Percentiles rank a stretch among this genome's conserved stretches.
Conservation (phyloP, 2,113 vertebrate species). For the Platysteira castanea region DNA sequence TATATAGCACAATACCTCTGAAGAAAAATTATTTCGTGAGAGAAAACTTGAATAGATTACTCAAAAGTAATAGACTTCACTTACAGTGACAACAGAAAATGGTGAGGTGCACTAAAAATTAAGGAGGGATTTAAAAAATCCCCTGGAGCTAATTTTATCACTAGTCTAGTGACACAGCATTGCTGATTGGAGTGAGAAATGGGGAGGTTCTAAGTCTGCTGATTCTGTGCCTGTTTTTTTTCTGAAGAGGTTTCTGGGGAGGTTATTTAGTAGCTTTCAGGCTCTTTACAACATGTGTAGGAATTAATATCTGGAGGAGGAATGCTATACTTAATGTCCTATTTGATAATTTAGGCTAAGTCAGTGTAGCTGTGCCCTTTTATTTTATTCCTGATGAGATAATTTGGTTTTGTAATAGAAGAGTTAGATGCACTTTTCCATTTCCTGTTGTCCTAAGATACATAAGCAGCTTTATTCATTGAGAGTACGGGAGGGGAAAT, state of each 20-base stretch:
- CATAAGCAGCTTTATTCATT: conserved; percentile 4
- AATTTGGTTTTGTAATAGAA: neutral
- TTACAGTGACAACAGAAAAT: neutral
- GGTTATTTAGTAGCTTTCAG: neutral
- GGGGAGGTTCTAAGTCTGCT: neutral
- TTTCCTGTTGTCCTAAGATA: conserved; percentile 1
- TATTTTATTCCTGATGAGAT: neutral
- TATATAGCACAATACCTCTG: neutral
- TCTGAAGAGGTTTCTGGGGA: neutral
- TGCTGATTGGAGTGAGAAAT: neutral
- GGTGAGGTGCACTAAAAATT: neutral
- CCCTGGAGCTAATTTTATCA: neutral
- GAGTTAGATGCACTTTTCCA: neutral
- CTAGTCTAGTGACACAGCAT: neutral
- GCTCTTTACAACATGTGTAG: neutral
- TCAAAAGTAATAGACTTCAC: neutral
- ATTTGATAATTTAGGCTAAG: neutral
- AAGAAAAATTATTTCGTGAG: neutral
- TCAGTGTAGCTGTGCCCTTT: neutral
- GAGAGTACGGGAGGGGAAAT: neutral
- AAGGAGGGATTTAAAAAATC: neutral
- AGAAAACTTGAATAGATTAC: neutral
- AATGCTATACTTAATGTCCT: neutral
- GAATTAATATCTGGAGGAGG: neutral
- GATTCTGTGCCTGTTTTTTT: neutral